phyloP scores from a whole-genome alignment of 1,140 invertebrate genomes.

The Andricus grossulariae region DNA sequence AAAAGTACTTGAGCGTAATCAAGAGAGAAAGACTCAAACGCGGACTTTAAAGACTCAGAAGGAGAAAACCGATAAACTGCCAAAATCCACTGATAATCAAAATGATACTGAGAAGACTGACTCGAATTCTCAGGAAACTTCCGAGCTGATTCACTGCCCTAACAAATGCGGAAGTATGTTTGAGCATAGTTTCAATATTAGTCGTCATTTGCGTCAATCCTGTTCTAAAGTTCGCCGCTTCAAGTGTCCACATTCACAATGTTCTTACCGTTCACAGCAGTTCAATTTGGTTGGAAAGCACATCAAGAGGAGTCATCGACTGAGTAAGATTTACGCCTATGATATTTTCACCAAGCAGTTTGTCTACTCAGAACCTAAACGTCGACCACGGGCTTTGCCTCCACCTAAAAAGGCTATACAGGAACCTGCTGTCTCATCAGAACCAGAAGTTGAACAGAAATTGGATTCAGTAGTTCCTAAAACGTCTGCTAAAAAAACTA shows the following conservation, averaged over 20 bases:
- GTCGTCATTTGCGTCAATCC: background rate
- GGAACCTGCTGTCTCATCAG: too few relatives aligned
- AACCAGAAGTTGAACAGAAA: background rate
- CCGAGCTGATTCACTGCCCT: background rate
- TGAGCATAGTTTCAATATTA: background rate
- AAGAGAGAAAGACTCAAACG: background rate
- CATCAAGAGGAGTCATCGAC: background rate
- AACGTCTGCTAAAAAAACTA: background rate
- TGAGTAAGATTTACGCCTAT: slow-evolving; percentile 10
- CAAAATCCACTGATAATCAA: background rate
- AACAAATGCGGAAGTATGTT: slow-evolving; percentile 10
- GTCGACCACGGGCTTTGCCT: background rate
- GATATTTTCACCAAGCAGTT: background rate
- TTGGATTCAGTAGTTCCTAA: background rate
- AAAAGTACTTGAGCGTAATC: background rate
- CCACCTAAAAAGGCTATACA: background rate
- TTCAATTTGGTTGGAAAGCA: background rate
- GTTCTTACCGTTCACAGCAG: background rate
- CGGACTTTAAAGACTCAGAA: too few relatives aligned
- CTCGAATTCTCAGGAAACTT: background rate
- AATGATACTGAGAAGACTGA: background rate
- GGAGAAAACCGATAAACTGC: background rate
- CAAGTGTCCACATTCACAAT: slow-evolving; percentile 2
- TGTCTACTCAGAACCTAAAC: background rate
- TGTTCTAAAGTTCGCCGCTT: background rate